Evolutionary conservation across 2,888 invertebrate species (phyloP), one percentile per base, ranked within the genome.

Genomic region (Harmothoe impar): DNA sequence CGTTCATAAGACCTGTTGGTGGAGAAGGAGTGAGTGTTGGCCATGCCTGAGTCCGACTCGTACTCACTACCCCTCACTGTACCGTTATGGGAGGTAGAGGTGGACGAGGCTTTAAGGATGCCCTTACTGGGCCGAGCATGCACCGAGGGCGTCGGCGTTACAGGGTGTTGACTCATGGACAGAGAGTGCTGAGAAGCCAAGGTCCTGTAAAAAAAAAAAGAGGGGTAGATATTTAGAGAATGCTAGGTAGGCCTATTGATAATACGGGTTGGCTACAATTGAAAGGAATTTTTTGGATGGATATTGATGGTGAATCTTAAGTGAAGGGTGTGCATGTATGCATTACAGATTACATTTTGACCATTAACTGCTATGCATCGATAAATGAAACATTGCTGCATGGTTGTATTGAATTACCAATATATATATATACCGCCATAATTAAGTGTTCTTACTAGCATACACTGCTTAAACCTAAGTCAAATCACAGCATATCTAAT

Each of bases 61-160:
- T 88, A 31, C 23, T 77, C 90, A 43, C 85, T 90, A 31, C 85
- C 90, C 72, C 84, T 68, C 17, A 25, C 72, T 0, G 91, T 91
- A 43, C 91, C 91, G 31, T 90, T 90, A 25, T 89, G 85, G 0
- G 90, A 89, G 29, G 91, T 91, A 7, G 91, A 86, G 0, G 91
- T 91, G 23, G 91, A 89, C 5, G 91, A 17, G 31, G 91, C 90
- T 90, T 91, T 91, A 33, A 91, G 91, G 89, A 91, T 91, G 88
- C 91, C 72, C 90, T 91, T 91, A 51, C 81, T 90, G 17, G 91
- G 91, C 85, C 81, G 85, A 23, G 91, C 91, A 43, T 91, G 85
- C 56, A 91, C 23, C 86, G 91, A 91, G 10, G 91, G 91, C 35
- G 91, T 90, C 29, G 89, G 90, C 25, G 91, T 89, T 51, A 72